Base-by-base conservation (phyloP, 2,888 invertebrate genomes). In the Morpho helenor region DNA sequence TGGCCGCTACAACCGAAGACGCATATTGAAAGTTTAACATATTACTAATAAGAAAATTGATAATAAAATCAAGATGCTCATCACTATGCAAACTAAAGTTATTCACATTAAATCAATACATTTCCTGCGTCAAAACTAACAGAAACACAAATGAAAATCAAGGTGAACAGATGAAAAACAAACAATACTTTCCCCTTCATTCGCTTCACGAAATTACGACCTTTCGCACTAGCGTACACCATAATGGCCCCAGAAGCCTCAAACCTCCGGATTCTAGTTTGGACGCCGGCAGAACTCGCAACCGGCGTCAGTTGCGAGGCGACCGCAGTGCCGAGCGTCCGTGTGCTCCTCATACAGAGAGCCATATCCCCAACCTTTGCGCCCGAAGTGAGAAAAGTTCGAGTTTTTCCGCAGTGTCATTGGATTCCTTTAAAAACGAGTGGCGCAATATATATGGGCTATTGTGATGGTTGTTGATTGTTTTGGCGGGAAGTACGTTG, bases 291-390 rank as follows among this genome's bases (percentile, higher is more conserved):
- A 71, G 65, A 76, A 65, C 57, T 72, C 68, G 71, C 75, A 67
- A 69, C 80, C 75, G 67, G 71, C 80, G 76, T 73, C 76, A 88
- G 88, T 88, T 76, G 79, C 74, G 79, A 77, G 76, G 73, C 77
- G 80, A 70, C 72, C 77, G 79, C 73, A 83, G 76, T 66, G 68
- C 75, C 71, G 82, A 71, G 65, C 72, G 74, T 68, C 81, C 85
- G 84, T 77, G 67, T 71, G 64, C 68, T 57, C 59, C 62, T 55
- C 61, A 60, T 61, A 56, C 60, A 57, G 62, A 57, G 57, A 57
- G 40, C 58, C 65, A 65, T 53, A 64, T 65, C 31, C 22, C 22
- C 49, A 51, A 48, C 9, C 52, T 40, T 52, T 52, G 55, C 43
- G 40, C 31, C 41, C 7, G 31, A 52, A 55, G 59, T 61, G 65